Evolutionary conservation across 2,113 vertebrate species (phyloP), one percentile per base, ranked within the genome.

Genomic region (Thermophis baileyi): DNA sequence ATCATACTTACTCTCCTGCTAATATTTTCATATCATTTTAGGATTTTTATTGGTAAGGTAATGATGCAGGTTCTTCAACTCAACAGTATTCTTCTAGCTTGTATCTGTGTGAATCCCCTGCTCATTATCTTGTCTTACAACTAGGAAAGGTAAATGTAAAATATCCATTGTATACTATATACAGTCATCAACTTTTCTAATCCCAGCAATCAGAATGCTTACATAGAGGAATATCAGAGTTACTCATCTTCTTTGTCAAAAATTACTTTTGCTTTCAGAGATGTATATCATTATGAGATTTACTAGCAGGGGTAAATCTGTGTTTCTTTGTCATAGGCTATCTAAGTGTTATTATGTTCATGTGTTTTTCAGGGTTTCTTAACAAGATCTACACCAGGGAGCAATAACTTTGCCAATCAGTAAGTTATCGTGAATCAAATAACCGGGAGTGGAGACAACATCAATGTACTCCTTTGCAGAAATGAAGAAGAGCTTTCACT

Each of bases 291-390:
- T 5, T 1, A 14, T 55, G 9, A 0, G 6, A 18, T 91, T 20
- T 1, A 93, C 74, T 54, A 81, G 25, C 8, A 91, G 81, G 90
- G 2, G 10, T 3, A 24, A 3, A 0, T 96, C 53, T 27, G 4
- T 7, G 0, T 57, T 86, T 0, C 69, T 91, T 94, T 60, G n/a
- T 46, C n/a, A 89, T 22, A 90, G 87, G 87, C 49, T 22, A 0
- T 0, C 47, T 55, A 20, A 14, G 74, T 85, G 22, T 18, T 51
- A 1, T 53, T 54, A 60, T 47, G 60, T 94, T 27, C 89, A 11
- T 95, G 94, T 44, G 94, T 6, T 69, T 94, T 91, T n/a, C 89
- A 98, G 98, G 93, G 91, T 57, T 85, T 94, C 40, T 87, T 95
- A 40, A 9, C 69, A 24, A 63, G 81, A 92, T 94, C 81, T 10